These are phyloP conservation scores for Atrichornis clamosus DNA, from an alignment of 2,113 vertebrate genomes.

Conservation along the genomic window DNA sequence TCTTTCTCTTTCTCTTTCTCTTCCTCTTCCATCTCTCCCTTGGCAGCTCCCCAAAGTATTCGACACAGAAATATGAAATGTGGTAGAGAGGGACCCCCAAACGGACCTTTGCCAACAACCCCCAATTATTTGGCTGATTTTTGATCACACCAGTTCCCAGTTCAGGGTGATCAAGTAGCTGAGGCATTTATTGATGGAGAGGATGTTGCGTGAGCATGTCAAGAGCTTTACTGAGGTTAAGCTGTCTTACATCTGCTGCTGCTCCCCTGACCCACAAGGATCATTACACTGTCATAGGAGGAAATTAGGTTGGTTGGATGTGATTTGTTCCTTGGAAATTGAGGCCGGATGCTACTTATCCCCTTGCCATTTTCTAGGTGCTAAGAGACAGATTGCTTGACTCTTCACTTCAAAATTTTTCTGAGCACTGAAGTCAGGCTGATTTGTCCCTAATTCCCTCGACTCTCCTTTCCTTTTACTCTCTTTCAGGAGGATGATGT, in stretches of 20 bases:
- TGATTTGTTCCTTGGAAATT: conserved; percentile 48
- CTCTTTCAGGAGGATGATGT: conserved; percentile 1
- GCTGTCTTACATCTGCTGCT: conserved; percentile 21
- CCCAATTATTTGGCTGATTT: neutral
- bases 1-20: neutral
- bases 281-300: conserved; percentile 20
- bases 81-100: neutral
- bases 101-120: rapidly evolving
- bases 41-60: neutral
- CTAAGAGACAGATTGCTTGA: conserved; percentile 32
- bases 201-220: neutral
- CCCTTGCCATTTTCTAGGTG: conserved; percentile 11
- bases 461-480: conserved; percentile 10
- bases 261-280: neutral
- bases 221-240: conserved; percentile 28
- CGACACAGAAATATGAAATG: neutral
- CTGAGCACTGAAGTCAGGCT: conserved; percentile 6
- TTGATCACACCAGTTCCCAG: neutral
- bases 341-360: conserved; percentile 19
- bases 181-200: neutral
- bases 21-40: neutral
- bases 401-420: neutral
- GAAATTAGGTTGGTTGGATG: conserved; percentile 30
- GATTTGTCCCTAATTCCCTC: conserved; percentile 23
- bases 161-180: neutral